These are phyloP conservation scores for Notamacropus eugenii DNA, from an alignment of 2,797 vertebrate genomes.

Conservation along the genomic window DNA sequence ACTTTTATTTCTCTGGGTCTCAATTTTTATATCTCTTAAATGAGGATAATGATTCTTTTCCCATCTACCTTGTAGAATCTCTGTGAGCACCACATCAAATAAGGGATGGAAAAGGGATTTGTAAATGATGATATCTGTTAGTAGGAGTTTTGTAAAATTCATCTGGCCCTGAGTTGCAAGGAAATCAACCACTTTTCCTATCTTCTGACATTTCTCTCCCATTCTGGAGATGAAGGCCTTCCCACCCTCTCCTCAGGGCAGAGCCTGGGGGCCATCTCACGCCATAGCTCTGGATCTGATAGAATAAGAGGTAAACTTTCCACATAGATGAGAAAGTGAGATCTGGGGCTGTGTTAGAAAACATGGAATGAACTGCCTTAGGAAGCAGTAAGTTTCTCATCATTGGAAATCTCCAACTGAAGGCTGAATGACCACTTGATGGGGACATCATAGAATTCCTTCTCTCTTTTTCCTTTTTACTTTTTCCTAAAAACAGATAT, in stretches of 20 bases:
- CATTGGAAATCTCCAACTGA: neutral
- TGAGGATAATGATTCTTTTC: too few relatives aligned
- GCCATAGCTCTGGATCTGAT: too few relatives aligned
- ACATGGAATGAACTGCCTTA: neutral
- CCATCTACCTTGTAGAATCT: rapidly evolving
- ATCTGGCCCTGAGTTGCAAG: neutral
- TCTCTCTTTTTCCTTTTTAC: neutral
- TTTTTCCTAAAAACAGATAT: too few relatives aligned
- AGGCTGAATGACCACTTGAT: neutral
- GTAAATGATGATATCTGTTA: neutral
- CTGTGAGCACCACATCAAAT: neutral
- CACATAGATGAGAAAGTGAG: neutral
- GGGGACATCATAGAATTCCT: neutral
- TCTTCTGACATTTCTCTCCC: neutral
- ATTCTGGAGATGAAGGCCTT: neutral
- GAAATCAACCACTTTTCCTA: neutral
- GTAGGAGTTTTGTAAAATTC: neutral
- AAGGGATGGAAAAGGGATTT: neutral
- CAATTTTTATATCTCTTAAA: neutral
- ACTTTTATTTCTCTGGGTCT: neutral
- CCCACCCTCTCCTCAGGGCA: too few relatives aligned
- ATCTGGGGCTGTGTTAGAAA: neutral
- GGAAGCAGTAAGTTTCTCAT: neutral
- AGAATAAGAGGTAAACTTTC: neutral
- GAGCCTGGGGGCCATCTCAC: neutral